These are phyloP conservation scores for Pangasianodon gigas DNA, from an alignment of 2,113 vertebrate genomes.

Conservation along the genomic window DNA sequence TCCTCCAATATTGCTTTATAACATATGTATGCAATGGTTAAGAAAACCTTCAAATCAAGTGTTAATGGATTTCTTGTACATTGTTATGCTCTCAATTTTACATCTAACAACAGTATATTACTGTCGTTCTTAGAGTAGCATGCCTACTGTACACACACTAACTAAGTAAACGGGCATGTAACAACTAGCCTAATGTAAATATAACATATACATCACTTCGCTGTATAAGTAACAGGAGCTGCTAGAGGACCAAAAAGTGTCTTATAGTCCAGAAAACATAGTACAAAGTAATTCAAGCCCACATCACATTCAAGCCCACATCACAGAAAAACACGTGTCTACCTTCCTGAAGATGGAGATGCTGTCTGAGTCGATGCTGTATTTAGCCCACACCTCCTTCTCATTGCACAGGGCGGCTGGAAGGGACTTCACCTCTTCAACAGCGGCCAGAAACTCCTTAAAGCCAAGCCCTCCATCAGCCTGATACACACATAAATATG, in stretches of 20 bases:
- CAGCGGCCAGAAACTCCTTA: slow-evolving; percentile 68
- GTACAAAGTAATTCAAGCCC: background rate
- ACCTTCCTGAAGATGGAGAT: slow-evolving; percentile 86
- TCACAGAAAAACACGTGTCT: background rate
- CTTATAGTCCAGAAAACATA: background rate
- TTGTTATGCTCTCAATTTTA: background rate
- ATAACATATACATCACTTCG: background rate
- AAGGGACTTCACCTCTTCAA: slow-evolving; percentile 68
- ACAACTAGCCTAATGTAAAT: background rate
- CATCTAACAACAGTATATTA: background rate
- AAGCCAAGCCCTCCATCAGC: slow-evolving; percentile 72
- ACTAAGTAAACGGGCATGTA: background rate
- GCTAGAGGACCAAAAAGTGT: background rate
- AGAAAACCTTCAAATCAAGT: background rate
- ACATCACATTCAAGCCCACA: background rate
- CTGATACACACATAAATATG: slow-evolving; percentile 62
- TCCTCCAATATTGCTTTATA: background rate
- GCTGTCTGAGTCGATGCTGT: slow-evolving; percentile 71
- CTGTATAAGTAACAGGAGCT: background rate
- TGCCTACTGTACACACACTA: background rate
- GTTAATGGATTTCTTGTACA: background rate
- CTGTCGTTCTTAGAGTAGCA: background rate
- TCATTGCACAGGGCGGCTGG: slow-evolving; percentile 77
- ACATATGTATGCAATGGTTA: background rate
- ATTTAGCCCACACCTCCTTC: slow-evolving; percentile 75